Conservation (phyloP, 2,888 invertebrate species). For the Drosophila subquinaria region DNA sequence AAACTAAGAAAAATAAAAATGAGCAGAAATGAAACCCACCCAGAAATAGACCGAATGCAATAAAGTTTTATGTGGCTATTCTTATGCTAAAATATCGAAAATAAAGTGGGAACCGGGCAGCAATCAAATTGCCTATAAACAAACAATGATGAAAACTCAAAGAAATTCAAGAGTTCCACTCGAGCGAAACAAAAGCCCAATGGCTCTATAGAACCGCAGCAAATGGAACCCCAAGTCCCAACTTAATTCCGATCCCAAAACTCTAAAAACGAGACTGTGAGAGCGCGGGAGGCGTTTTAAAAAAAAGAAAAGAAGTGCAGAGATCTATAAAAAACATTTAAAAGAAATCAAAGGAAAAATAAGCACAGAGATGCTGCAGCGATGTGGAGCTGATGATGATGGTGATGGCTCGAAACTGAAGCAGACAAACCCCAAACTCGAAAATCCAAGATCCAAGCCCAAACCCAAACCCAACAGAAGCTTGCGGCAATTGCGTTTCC, state of each 20-base stretch:
- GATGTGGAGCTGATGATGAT: conserved; percentile 41
- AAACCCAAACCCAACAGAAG: conserved; percentile 76
- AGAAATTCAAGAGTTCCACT: conserved; percentile 48
- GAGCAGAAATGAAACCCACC: conserved; percentile 51
- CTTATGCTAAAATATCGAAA: conserved; percentile 64
- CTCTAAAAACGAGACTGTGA: conserved; percentile 58
- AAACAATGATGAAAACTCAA: conserved; percentile 67
- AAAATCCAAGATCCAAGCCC: conserved; percentile 24
- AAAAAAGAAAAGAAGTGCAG: conserved; percentile 17
- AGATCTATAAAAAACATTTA: conserved; percentile 55
- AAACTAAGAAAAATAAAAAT: background rate
- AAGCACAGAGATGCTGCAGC: conserved; percentile 60
- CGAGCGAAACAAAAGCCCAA: conserved; percentile 70
- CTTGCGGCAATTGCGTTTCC: conserved; percentile 82
- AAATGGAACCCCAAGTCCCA: conserved; percentile 36
- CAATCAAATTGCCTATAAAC: conserved; percentile 69
- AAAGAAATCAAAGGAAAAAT: conserved; percentile 69
- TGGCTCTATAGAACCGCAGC: conserved; percentile 71
- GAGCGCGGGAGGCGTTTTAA: conserved; percentile 76
- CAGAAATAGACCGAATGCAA: conserved; percentile 54
- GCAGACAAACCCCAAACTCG: conserved; percentile 39
- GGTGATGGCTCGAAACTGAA: conserved; percentile 59
- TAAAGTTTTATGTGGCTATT: conserved; percentile 71
- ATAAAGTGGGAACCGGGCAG: conserved; percentile 37
- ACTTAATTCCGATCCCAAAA: conserved; percentile 12